Evolutionary conservation across 2,797 vertebrate species (phyloP), one percentile per base, ranked within the genome.

Genomic region (Epinephelus coioides): DNA sequence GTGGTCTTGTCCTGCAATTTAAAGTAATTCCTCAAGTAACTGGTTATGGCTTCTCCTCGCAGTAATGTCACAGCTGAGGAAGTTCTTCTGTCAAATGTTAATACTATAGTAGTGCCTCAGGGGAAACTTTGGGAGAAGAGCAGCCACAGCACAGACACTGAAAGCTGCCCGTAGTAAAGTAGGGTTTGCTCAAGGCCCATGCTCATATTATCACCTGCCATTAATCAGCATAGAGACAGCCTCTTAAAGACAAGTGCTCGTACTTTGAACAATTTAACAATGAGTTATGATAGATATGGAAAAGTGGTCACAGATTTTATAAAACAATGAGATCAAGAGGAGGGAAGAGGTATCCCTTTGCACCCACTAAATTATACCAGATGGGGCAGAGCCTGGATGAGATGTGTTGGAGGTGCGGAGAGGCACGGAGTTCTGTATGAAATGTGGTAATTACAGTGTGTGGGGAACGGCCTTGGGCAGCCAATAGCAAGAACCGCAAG

Each of bases 391-490:
- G 69, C 27, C 38, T 30, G 73, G 65, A 54, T 27, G 38, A 47
- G 51, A 75, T 75, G 64, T 65, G 69, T 49, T 67, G 23, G 40
- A 81, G 59, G 43, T 74, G 56, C 49, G 18, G 21, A 50, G 72
- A 77, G 30, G 23, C 21, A 71, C 5, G 13, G 19, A 65, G 14
- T 19, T 21, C 3, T 61, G 40, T 38, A 57, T 81, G 69, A 84
- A 79, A 83, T 78, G 54, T 56, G 76, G 49, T 62, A 79, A 71
- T 54, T 50, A 75, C 43, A 34, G 14, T 44, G 69, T 60, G 59
- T 53, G 40, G 47, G 63, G 14, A 47, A 55, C 25, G 34, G 51
- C 81, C 71, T 78, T 51, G 21, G 75, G 77, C 73, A 51, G 64
- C 25, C 4, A 69, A 59, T 40, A 70, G 40, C 14, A 55, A 49